Evolutionary conservation across 2,888 invertebrate species (phyloP).

Genomic region (Pinctada fucata): DNA sequence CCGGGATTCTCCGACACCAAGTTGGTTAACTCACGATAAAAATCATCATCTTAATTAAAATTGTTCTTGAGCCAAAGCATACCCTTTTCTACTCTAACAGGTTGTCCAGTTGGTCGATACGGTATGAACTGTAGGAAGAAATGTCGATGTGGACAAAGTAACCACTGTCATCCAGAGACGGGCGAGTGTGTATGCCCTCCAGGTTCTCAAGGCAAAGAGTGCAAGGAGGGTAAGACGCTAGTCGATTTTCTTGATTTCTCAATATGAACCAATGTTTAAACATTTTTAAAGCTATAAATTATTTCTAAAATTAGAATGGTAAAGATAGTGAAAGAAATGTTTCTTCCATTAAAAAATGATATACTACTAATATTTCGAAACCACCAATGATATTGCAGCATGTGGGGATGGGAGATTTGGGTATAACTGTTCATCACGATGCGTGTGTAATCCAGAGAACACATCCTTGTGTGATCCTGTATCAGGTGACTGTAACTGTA

Average conservation of each 20-base stretch:
- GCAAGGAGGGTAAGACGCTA: neutral
- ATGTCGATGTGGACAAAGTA: neutral
- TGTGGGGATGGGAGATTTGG: neutral
- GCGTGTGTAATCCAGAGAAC: neutral
- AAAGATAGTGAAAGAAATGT: no score
- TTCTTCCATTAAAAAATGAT: no score
- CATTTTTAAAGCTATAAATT: no score
- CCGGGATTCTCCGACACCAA: no score
- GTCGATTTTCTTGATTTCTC: no score
- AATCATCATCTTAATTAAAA: no score
- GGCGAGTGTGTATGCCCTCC: neutral
- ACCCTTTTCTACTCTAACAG: neutral
- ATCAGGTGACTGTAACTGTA: neutral
- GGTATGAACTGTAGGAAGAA: neutral
- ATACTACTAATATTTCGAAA: no score
- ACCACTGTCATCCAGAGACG: neutral
- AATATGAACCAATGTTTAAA: no score
- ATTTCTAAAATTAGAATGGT: no score
- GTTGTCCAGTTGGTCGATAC: neutral
- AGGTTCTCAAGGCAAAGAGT: neutral
- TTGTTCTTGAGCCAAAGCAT: no score
- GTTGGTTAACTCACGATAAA: no score
- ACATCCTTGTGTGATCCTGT: neutral
- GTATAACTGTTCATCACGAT: neutral
- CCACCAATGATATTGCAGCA: neutral